Conservation (phyloP, 2,797 vertebrate species). For the Stomatorhinus walkeri region DNA sequence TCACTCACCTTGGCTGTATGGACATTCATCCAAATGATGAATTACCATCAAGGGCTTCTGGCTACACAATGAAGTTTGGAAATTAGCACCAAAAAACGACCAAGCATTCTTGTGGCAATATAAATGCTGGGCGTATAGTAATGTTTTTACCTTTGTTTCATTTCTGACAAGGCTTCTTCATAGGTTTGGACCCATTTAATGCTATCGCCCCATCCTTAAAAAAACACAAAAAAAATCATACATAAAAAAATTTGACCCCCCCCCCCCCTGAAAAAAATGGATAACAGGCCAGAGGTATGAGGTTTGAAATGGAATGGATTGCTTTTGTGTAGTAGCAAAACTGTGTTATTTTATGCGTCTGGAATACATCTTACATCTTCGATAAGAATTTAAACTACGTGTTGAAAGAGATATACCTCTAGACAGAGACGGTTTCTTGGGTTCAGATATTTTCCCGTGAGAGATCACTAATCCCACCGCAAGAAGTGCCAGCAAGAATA, state of each 20-base stretch:
- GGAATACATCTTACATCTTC: not conserved
- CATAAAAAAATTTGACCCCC: not conserved
- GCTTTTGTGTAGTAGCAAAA: not conserved
- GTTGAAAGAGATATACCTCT: conserved; percentile 42
- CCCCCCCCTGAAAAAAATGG: not conserved
- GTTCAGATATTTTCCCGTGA: conserved; percentile 34
- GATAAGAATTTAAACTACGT: not conserved
- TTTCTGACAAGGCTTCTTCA: conserved; percentile 66
- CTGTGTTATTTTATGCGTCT: not conserved
- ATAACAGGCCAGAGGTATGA: not conserved
- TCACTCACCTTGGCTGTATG: conserved; percentile 51
- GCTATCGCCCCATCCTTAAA: conserved; percentile 70
- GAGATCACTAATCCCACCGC: conserved; percentile 35
- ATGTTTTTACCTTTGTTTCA: conserved; percentile 57
- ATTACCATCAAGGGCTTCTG: conserved; percentile 65
- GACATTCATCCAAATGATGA: conserved; percentile 53
- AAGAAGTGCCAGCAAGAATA: conserved; percentile 36
- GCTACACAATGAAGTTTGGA: conserved; percentile 44
- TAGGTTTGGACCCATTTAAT: conserved; percentile 73
- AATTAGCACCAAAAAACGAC: conserved; percentile 13
- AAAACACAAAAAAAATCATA: not conserved
- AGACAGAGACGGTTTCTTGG: conserved; percentile 26
- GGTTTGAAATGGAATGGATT: not conserved
- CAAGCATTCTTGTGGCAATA: not conserved
- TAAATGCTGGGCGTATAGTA: not conserved